Base-by-base conservation (phyloP, 2,113 vertebrate genomes). In the Cyprinodon brontotheroides region DNA sequence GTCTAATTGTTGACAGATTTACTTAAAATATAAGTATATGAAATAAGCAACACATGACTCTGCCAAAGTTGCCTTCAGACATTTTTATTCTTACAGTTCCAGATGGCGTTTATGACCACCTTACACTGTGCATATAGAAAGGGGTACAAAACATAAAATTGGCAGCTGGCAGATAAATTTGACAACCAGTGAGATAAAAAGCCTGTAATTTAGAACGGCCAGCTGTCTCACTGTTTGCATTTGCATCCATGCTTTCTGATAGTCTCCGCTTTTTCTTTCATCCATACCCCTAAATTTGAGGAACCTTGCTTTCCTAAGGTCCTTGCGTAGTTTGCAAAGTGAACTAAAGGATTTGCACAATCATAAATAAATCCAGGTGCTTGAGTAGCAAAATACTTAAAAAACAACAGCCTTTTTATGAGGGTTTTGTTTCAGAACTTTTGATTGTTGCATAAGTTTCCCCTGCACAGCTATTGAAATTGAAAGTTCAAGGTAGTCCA, bases 161-260 rank as follows among this genome's bases (percentile, higher is more conserved):
- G 78, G 75, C 88, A 91, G 80, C 72, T 87, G 87, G 69, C 43
- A 60, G 37, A 83, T 87, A 87, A 85, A 86, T 76, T 70, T 59
- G 78, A 84, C 81, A 84, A 79, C 65, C 37, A 11, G 72, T 1
- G 72, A 67, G 77, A 87, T 82, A 83, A 81, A 87, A 86, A 65
- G 6, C 36, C 36, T 20, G 9, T 68, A n/a, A 77, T 82, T 68
- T 20, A 47, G 79, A 84, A 37, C 81, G 71, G 57, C 61, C 88
- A 81, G 85, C 75, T 84, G 86, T 70, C 77, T 53, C 48, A 36
- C 65, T 0, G n/a, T 36, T 3, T 29, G 1, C 59, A 20, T 71
- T 37, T 43, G 43, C 45, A 11, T 36, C 4, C 10, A 48, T 38
- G 38, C 36, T 53, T 50, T 61, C 40, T 4, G 43, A 41, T 43